Conservation (phyloP, 2,888 invertebrate species). For the Dermolepida albohirtum region DNA sequence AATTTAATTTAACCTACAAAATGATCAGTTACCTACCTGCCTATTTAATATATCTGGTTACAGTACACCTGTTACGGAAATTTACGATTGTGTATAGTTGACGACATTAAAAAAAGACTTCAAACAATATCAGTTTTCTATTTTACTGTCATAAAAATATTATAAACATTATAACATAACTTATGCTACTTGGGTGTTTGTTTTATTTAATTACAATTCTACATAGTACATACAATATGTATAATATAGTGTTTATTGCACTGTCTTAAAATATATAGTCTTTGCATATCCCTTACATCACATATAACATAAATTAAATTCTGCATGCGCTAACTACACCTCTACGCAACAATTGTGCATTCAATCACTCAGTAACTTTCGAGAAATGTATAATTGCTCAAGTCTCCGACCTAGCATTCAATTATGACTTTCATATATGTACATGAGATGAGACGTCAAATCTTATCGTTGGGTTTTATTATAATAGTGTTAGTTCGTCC, state of each 20-base stretch:
- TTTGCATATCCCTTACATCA: not conserved
- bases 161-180: constrained; percentile 30
- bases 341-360: not conserved
- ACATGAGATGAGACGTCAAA: too few relatives aligned
- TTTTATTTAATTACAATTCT: constrained; percentile 14
- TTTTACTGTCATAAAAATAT: constrained; percentile 37
- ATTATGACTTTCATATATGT: too few relatives aligned
- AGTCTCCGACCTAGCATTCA: too few relatives aligned
- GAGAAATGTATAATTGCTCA: too few relatives aligned
- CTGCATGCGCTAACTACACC: not conserved
- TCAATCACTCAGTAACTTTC: too few relatives aligned
- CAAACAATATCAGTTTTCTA: constrained; percentile 10
- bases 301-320: constrained; percentile 15
- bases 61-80: too few relatives aligned
- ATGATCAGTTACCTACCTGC: too few relatives aligned
- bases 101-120: constrained; percentile 6
- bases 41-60: too few relatives aligned
- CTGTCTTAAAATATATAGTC: constrained; percentile 3
- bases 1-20: too few relatives aligned
- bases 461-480: too few relatives aligned
- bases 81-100: too few relatives aligned
- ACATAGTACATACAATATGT: not conserved
- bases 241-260: constrained; percentile 25
- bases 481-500: too few relatives aligned
- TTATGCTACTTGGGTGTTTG: constrained; percentile 3